Percentiles rank a stretch among this genome's conserved stretches.
phyloP scores from a whole-genome alignment of 2,888 invertebrate species.

The Pimpla rufipes region DNA sequence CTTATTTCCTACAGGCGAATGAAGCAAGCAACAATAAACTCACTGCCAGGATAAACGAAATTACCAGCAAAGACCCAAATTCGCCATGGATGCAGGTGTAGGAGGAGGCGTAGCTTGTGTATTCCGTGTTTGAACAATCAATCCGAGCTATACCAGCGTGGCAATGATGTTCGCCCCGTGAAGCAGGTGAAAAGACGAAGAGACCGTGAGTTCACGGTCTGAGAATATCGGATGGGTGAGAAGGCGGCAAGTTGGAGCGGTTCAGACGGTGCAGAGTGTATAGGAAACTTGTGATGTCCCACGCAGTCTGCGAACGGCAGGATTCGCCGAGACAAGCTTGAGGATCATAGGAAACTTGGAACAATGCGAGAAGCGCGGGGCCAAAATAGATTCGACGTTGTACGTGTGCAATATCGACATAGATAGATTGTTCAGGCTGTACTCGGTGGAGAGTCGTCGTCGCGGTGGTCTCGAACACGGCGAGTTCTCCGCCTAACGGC shows the following conservation, averaged over 20 bases:
- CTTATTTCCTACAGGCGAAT: neutral
- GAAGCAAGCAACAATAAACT: neutral
- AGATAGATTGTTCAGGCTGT: slow-evolving; percentile 30
- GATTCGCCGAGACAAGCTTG: slow-evolving; percentile 58
- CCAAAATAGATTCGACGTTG: slow-evolving; percentile 26
- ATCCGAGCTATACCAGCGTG: slow-evolving; percentile 28
- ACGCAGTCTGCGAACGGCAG: slow-evolving; percentile 37
- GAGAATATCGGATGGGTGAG: slow-evolving; percentile 35
- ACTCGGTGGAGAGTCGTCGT: slow-evolving; percentile 29
- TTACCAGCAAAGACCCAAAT: neutral
- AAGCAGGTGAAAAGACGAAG: slow-evolving; percentile 50
- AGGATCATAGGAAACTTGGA: slow-evolving; percentile 69
- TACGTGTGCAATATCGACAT: slow-evolving; percentile 20
- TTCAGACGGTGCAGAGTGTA: slow-evolving; percentile 21
- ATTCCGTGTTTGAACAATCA: slow-evolving; percentile 37
- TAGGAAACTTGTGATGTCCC: slow-evolving; percentile 63
- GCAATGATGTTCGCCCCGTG: slow-evolving; percentile 16
- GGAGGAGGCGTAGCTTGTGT: slow-evolving; percentile 31
- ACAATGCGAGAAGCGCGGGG: slow-evolving; percentile 62
- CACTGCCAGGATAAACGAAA: slow-evolving; percentile 14
- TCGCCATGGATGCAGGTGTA: slow-evolving; percentile 6
- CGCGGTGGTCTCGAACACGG: slow-evolving; percentile 57
- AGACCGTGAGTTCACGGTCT: slow-evolving; percentile 32
- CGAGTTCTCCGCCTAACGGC: slow-evolving; percentile 47
- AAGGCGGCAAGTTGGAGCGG: slow-evolving; percentile 38